Conservation (phyloP, 2,113 vertebrate genomes). For the Malurus alboscapulatus region DNA sequence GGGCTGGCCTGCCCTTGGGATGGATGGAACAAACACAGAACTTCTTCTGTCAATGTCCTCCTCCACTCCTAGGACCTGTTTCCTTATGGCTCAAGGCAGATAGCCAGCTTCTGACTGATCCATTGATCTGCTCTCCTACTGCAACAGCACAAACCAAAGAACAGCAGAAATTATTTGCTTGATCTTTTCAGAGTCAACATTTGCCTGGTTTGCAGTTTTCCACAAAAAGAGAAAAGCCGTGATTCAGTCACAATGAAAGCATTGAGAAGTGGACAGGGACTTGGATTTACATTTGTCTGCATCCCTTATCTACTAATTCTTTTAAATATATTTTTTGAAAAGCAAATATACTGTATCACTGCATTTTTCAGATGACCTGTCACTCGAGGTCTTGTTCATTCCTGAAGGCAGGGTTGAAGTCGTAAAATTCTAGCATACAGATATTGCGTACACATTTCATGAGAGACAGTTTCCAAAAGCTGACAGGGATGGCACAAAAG, state of each 20-base stretch:
- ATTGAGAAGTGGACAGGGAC: background rate
- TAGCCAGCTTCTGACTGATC: background rate
- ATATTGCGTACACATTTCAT: background rate
- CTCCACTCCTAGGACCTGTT: background rate
- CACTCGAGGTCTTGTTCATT: background rate
- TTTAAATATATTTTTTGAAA: background rate
- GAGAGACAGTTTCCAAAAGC: background rate
- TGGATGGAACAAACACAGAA: fast-evolving
- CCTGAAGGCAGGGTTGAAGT: background rate
- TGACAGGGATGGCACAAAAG: background rate
- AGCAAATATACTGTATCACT: background rate
- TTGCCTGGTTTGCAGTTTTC: background rate
- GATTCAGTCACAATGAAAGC: fast-evolving
- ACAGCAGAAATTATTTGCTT: background rate
- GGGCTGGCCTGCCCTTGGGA: background rate
- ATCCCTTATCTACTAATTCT: background rate
- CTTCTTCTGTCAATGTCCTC: background rate
- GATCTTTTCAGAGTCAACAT: background rate
- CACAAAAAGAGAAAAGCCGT: background rate
- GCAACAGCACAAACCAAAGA: background rate
- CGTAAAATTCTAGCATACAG: background rate
- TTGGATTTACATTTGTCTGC: background rate
- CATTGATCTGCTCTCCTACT: background rate
- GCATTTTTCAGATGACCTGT: background rate
- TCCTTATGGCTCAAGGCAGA: background rate